These are phyloP conservation scores for Cylas formicarius DNA, from an alignment of 1,140 invertebrate genomes.

Conservation along the genomic window DNA sequence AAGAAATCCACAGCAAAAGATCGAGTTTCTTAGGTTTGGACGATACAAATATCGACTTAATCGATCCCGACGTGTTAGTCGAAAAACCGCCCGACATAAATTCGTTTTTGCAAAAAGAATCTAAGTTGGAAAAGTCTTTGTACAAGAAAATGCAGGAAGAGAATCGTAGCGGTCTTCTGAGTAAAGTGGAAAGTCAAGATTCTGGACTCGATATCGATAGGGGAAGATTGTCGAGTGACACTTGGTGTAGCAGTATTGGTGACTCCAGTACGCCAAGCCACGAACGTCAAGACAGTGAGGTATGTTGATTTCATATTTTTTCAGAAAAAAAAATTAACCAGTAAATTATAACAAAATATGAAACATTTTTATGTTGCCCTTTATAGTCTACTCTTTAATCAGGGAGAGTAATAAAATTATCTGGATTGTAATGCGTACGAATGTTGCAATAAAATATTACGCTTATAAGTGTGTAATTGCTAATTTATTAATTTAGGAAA, in stretches of 20 bases:
- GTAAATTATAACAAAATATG: no score
- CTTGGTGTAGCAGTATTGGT: constrained; percentile 54
- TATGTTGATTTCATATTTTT: constrained; percentile 15
- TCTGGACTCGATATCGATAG: constrained; percentile 67
- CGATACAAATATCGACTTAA: constrained; percentile 57
- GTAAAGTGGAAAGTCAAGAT: constrained; percentile 56
- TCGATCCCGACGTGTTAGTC: constrained; percentile 59
- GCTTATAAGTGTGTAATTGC: no score
- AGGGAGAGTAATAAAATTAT: no score
- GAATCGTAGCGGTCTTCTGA: constrained; percentile 24
- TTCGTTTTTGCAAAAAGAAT: constrained; percentile 68
- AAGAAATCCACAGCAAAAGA: constrained; percentile 73
- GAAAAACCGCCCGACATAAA: constrained; percentile 74
- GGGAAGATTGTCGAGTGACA: constrained; percentile 47
- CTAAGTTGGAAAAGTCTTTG: constrained; percentile 66
- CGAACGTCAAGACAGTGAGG: constrained; percentile 69
- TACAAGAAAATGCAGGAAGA: constrained; percentile 51
- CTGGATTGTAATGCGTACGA: no score
- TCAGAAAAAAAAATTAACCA: no score
- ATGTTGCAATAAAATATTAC: no score
- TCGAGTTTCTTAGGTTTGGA: constrained; percentile 82
- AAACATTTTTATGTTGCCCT: no score
- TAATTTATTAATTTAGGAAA: no score
- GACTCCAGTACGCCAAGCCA: constrained; percentile 60
- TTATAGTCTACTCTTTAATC: no score